These are phyloP conservation scores for Trachelus tabidus DNA, from an alignment of 2,888 invertebrate genomes.

Conservation along the genomic window DNA sequence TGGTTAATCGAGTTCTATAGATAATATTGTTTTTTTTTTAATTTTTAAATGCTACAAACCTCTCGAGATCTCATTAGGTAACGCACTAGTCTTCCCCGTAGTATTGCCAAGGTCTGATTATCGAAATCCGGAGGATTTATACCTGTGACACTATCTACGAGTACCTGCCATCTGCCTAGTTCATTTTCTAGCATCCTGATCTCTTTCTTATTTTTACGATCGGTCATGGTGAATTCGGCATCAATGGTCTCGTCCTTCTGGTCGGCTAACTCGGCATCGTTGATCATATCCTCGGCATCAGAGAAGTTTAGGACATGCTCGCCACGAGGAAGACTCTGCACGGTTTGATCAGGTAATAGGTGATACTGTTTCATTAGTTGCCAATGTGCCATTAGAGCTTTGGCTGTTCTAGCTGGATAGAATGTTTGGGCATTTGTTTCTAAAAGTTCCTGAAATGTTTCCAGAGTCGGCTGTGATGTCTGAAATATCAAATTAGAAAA, in stretches of 20 bases:
- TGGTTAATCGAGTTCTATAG: neutral
- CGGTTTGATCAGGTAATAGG: constrained; percentile 88
- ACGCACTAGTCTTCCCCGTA: constrained; percentile 90
- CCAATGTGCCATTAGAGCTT: constrained; percentile 90
- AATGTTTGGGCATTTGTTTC: constrained; percentile 87
- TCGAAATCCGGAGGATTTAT: constrained; percentile 90
- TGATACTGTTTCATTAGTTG: constrained; percentile 91
- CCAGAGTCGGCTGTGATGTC: constrained; percentile 78
- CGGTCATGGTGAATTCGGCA: constrained; percentile 79
- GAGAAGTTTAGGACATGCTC: constrained; percentile 82
- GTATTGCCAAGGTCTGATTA: constrained; percentile 91
- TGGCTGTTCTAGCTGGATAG: constrained; percentile 88
- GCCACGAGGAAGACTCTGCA: constrained; percentile 72
- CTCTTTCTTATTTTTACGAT: constrained; percentile 84
- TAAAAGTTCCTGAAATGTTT: constrained; percentile 86
- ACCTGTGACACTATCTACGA: constrained; percentile 91
- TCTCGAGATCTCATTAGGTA: constrained; percentile 95
- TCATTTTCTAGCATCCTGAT: constrained; percentile 91
- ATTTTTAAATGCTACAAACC: constrained; percentile 58
- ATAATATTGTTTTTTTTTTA: neutral
- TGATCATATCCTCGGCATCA: constrained; percentile 90
- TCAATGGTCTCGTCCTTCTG: constrained; percentile 85
- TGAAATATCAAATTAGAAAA: constrained; percentile 52
- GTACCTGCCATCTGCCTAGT: constrained; percentile 88
- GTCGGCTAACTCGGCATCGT: constrained; percentile 85